Base-by-base conservation (phyloP, 2,797 vertebrate species). In the Echiichthys vipera region DNA sequence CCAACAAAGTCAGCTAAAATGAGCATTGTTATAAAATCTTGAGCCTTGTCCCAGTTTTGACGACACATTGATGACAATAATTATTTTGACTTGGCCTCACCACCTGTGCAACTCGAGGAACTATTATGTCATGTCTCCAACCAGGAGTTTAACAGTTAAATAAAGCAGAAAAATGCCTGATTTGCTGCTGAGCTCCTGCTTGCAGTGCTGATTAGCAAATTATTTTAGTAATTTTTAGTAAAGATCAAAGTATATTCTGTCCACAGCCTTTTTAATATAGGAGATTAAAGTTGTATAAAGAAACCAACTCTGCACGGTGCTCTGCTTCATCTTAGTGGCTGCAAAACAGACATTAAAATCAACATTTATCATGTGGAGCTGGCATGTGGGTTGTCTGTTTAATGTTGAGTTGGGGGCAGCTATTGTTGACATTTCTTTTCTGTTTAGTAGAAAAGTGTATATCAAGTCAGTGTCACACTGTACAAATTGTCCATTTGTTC, bases 331-430 rank as follows among this genome's bases (percentile, higher is more conserved):
- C 59, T 68, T 46, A 53, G n/a, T 15, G 9, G 47, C 83, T 80
- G 47, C 13, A 0, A 74, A 80, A 79, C 49, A 34, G 45, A 25
- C 55, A 65, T 74, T 82, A 12, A 88, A 77, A 71, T 25, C 54
- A 53, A 22, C 27, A 50, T 70, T 74, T 34, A 62, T 72, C 7
- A 74, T 34, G 29, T 18, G 10, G 34, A 42, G 65, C 29, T 39
- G 43, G 37, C 18, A 49, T 45, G 22, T 46, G 54, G 24, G 27
- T 58, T 24, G 15, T 13, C 40, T 65, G 54, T 73, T 75, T 77
- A n/a, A n/a, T n/a, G n/a, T n/a, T n/a, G n/a, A n/a, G n/a, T n/a
- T n/a, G n/a, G 34, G 14, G 59, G 49, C 11, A 18, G 36, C 15
- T 43, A 3, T 8, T 43, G 45, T 65, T 67, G 22, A 64, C 20